Conservation (phyloP, 2,113 vertebrate genomes). For the Psittacula cyanocephala region DNA sequence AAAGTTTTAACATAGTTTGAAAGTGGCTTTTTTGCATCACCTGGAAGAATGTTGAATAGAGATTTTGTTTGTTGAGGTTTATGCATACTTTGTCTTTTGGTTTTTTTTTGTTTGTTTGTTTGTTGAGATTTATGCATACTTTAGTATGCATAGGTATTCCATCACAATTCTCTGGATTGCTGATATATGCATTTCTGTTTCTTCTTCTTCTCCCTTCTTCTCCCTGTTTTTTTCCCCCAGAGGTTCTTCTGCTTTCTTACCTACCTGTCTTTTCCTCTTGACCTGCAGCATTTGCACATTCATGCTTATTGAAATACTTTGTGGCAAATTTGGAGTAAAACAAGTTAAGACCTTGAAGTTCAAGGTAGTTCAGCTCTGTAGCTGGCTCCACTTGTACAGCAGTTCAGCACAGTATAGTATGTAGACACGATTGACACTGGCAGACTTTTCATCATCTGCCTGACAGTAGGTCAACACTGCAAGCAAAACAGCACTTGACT, state of each 20-base stretch:
- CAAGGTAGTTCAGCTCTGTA: background rate
- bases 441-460: conserved; percentile 21
- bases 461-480: background rate
- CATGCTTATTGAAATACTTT: background rate
- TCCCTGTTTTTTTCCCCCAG: background rate
- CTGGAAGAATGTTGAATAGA: background rate
- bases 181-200: background rate
- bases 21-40: background rate
- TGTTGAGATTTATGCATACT: background rate
- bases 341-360: background rate
- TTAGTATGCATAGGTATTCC: background rate
- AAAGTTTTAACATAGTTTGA: background rate
- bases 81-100: background rate
- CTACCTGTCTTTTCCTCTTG: background rate
- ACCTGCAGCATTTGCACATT: background rate
- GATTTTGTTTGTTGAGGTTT: background rate
- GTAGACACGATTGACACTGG: background rate
- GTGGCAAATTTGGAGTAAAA: background rate
- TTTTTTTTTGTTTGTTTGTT: background rate
- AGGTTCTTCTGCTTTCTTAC: background rate
- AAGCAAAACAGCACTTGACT: background rate
- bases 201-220: background rate
- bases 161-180: background rate
- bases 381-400: background rate
- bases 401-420: background rate